These are phyloP conservation scores for Malurus melanocephalus DNA, from an alignment of 2,113 vertebrate genomes.

Conservation along the genomic window DNA sequence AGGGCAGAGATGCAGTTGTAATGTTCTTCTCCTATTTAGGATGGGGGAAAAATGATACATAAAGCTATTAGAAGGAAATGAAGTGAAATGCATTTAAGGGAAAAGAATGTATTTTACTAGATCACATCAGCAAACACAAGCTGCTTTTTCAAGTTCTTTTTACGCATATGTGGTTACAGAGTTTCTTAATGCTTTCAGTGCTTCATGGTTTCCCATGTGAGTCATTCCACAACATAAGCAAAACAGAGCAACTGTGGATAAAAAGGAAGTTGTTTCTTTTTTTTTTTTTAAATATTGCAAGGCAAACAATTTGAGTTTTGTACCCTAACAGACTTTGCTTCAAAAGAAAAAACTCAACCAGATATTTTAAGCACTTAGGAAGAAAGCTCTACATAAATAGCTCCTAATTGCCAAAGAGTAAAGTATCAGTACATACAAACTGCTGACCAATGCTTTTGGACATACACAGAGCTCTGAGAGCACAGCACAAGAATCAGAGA, in stretches of 20 bases:
- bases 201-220: neutral
- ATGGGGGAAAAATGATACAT: neutral
- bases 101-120: neutral
- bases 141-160: neutral
- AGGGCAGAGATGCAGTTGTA: slow-evolving; percentile 96
- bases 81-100: neutral
- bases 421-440: neutral
- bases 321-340: neutral
- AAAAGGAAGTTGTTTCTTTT: neutral
- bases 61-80: neutral
- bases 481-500: neutral
- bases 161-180: fast-evolving
- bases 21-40: slow-evolving; percentile 88
- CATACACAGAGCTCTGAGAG: neutral
- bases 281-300: neutral
- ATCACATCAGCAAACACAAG: neutral
- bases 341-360: neutral
- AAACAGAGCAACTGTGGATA: neutral
- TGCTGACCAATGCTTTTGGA: neutral
- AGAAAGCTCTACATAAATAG: neutral
- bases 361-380: neutral
- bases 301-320: neutral
- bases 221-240: neutral
- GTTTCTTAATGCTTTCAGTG: neutral
- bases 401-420: neutral